Percentiles rank a stretch among this genome's conserved stretches.
Conservation (phyloP, 2,888 invertebrate genomes). For the Melanotus villosus region DNA sequence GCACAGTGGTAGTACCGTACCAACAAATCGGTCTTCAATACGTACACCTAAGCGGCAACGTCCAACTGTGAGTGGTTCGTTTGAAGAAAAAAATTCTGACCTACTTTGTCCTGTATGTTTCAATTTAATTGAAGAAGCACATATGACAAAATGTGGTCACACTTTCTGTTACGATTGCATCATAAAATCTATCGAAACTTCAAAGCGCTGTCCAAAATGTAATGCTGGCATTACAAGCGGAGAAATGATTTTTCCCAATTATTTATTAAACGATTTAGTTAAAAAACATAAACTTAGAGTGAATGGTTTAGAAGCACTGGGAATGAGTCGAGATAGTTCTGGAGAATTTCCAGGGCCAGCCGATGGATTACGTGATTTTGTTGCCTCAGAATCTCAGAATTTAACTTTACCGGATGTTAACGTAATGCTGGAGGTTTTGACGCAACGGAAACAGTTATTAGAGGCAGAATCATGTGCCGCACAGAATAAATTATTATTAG, state of each 20-base stretch:
- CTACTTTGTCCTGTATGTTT: conserved; percentile 75
- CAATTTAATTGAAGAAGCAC: conserved; percentile 89
- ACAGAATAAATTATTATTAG: conserved; percentile 85
- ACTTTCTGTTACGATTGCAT: conserved; percentile 92
- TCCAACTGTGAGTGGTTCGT: conserved; percentile 73
- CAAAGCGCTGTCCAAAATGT: conserved; percentile 87
- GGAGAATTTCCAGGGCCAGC: conserved; percentile 66
- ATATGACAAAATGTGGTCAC: conserved; percentile 93
- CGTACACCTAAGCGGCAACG: conserved; percentile 70
- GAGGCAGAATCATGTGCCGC: conserved; percentile 86
- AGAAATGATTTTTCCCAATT: conserved; percentile 89
- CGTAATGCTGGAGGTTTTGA: conserved; percentile 84
- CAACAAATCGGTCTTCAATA: conserved; percentile 66
- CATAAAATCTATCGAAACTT: conserved; percentile 75
- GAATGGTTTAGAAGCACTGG: conserved; percentile 68
- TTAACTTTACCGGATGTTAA: conserved; percentile 86
- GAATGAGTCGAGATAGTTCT: conserved; percentile 65
- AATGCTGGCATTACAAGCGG: conserved; percentile 78
- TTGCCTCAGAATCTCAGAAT: conserved; percentile 79
- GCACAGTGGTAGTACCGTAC: conserved; percentile 65
- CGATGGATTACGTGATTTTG: conserved; percentile 75
- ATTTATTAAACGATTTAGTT: conserved; percentile 85
- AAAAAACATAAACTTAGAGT: conserved; percentile 77
- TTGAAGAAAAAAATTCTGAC: conserved; percentile 66
- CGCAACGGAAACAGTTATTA: conserved; percentile 83